Base-by-base conservation (phyloP, 2,888 invertebrate genomes). In the Aleiodes alternator region DNA sequence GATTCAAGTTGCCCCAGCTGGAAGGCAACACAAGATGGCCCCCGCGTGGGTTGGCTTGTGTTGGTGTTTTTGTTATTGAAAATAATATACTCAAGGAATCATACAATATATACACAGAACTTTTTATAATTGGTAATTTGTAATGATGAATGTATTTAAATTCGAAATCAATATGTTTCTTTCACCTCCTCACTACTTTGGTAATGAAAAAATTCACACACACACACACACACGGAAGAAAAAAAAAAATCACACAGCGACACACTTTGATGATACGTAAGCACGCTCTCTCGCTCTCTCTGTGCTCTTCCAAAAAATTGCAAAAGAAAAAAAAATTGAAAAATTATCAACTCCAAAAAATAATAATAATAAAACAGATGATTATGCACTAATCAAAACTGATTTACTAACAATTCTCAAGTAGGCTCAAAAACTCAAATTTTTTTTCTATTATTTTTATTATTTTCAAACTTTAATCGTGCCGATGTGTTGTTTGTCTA, bases 11-110 rank as follows among this genome's bases (percentile, higher is more conserved):
- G 1, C 12, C 50, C 69, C 80, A 85, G 82, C 84, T 85, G 84
- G 82, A 81, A 77, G 7, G 81, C 78, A 31, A 77, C 79, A 82
- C 83, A 86, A 86, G 79, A 86, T 86, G 86, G 86, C 86, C 81
- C 80, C 78, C 82, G 81, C 82, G 82, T 82, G 23, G 57, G 16
- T 66, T 8, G 34, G 43, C 53, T 57, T 70, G 71, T 64, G 64
- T 50, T 34, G 64, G 51, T 59, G 57, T 75, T 69, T 53, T 70
- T 69, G 43, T 64, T 64, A 16, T 48, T 31, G 29, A 14, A 14
- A 12, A 29, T 14, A 23, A 68, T 43, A 38, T 38, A 43, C 7
- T 23, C 5, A 38, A 38, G 9, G 11, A 57, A 57, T 31, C n/a
- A n/a, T n/a, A n/a, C n/a, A 57, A 23, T 23, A 23, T 23, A 9